A percentile compares a stretch with the other conserved stretches of the same genome.
Conservation (phyloP, 2,888 invertebrate genomes). For the Aporophyla nigra region DNA sequence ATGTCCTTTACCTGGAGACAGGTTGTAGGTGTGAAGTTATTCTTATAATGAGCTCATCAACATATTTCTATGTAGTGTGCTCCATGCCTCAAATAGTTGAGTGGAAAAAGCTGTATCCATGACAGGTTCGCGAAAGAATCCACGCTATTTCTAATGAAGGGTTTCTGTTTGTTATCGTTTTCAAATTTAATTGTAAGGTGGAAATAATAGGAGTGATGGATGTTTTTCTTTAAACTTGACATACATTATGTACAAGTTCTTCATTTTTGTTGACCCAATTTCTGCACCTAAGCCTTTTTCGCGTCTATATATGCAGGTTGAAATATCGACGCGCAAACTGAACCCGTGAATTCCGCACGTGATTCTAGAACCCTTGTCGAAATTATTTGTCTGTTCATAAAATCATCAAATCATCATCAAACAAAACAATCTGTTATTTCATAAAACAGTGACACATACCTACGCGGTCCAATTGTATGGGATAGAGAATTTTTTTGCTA, state of each 20-base stretch:
- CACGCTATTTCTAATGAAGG: conserved; percentile 46
- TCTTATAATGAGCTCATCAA: conserved; percentile 65
- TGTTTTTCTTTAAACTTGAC: conserved; percentile 5
- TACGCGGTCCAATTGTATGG: too few relatives aligned
- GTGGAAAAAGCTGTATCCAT: conserved; percentile 49
- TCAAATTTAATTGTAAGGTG: conserved; percentile 42
- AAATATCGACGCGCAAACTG: too few relatives aligned
- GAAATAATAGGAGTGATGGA: conserved; percentile 6
- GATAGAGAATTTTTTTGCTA: too few relatives aligned
- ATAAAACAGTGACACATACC: too few relatives aligned
- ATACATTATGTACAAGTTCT: conserved; percentile 8
- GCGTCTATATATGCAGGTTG: too few relatives aligned
- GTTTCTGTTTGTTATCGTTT: conserved; percentile 21
- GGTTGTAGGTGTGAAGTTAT: conserved; percentile 62
- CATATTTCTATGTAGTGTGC: conserved; percentile 55
- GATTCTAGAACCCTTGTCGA: too few relatives aligned
- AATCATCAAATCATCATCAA: too few relatives aligned
- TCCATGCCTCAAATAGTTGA: conserved; percentile 35
- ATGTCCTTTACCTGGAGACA: conserved; percentile 34
- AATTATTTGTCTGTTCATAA: too few relatives aligned
- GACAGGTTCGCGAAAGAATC: conserved; percentile 37
- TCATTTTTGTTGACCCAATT: neutral
- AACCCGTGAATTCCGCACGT: too few relatives aligned
- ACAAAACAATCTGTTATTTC: too few relatives aligned
- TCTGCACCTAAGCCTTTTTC: neutral